These are phyloP conservation scores for Paramormyrops hopkinsi DNA, from an alignment of 2,797 vertebrate genomes.

Conservation along the genomic window DNA sequence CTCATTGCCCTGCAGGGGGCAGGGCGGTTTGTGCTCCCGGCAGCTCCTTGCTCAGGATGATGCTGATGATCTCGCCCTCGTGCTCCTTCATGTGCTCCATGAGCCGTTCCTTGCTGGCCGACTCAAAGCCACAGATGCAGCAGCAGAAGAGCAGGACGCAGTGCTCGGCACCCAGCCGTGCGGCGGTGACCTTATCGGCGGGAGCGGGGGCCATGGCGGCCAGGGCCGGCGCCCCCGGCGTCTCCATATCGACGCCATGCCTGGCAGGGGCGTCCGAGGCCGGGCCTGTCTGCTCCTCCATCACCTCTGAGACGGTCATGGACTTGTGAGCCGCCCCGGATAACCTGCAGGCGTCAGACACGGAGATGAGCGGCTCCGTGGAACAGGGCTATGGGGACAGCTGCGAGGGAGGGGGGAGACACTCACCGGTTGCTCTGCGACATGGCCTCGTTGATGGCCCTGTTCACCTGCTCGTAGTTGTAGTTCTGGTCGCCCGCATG, in stretches of 20 bases:
- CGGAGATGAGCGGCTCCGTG: background rate
- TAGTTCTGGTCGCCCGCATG: slow-evolving; percentile 98
- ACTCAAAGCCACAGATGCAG: slow-evolving; percentile 97
- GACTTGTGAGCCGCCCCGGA: slow-evolving; percentile 42
- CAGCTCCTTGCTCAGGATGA: slow-evolving; percentile 91
- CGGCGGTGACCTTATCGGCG: slow-evolving; percentile 41
- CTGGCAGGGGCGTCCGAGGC: slow-evolving; percentile 17
- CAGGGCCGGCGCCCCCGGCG: background rate
- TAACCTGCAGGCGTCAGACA: slow-evolving; percentile 22
- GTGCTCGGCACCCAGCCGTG: slow-evolving; percentile 67
- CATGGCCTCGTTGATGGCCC: slow-evolving; percentile 93
- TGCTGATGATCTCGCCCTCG: slow-evolving; percentile 85
- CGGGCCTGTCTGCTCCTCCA: slow-evolving; percentile 33
- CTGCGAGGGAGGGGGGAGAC: background rate
- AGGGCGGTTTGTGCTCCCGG: slow-evolving; percentile 51
- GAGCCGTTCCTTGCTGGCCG: slow-evolving; percentile 88
- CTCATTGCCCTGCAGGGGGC: slow-evolving; percentile 42
- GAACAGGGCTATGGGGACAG: background rate
- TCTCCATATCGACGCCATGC: background rate
- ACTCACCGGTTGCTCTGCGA: slow-evolving; percentile 87
- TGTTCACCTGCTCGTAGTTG: slow-evolving; percentile 97
- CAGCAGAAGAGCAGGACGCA: slow-evolving; percentile 94
- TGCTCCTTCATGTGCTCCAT: slow-evolving; percentile 77
- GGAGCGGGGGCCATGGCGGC: slow-evolving; percentile 15
- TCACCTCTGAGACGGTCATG: slow-evolving; percentile 35